Percentiles rank a stretch among this genome's conserved stretches.
phyloP scores from a whole-genome alignment of 2,113 vertebrate species.

The Phoenicopterus ruber region DNA sequence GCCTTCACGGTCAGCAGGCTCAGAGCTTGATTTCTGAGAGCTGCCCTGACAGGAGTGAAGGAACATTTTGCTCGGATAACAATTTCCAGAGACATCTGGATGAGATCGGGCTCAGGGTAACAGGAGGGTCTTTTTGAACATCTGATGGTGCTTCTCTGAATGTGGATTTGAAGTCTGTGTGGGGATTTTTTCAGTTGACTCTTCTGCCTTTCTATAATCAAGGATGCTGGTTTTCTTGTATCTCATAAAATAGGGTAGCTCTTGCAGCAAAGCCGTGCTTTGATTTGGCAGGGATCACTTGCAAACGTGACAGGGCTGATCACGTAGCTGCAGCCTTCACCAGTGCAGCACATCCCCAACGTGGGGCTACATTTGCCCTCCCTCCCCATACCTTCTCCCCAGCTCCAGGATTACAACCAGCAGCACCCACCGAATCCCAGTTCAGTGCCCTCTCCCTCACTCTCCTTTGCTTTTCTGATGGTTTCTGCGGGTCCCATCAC shows the following conservation, averaged over 20 bases:
- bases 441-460: neutral
- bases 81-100: neutral
- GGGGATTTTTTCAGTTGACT: neutral
- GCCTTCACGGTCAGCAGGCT: neutral
- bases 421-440: neutral
- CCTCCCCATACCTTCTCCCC: neutral
- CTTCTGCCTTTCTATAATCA: neutral
- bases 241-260: neutral
- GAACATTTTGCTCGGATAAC: neutral
- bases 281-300: neutral
- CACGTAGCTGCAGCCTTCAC: neutral
- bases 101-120: neutral
- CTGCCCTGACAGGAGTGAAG: neutral
- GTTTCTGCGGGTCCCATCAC: neutral
- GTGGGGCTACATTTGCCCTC: neutral
- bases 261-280: neutral
- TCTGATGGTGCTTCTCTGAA: neutral
- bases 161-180: neutral
- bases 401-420: neutral
- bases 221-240: neutral
- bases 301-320: neutral
- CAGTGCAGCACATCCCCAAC: too few species aligned
- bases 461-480: neutral
- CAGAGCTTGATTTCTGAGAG: neutral
- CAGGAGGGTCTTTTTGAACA: neutral